Evolutionary conservation across 2,113 vertebrate genomes (phyloP).

Genomic region (Uria lomvia): DNA sequence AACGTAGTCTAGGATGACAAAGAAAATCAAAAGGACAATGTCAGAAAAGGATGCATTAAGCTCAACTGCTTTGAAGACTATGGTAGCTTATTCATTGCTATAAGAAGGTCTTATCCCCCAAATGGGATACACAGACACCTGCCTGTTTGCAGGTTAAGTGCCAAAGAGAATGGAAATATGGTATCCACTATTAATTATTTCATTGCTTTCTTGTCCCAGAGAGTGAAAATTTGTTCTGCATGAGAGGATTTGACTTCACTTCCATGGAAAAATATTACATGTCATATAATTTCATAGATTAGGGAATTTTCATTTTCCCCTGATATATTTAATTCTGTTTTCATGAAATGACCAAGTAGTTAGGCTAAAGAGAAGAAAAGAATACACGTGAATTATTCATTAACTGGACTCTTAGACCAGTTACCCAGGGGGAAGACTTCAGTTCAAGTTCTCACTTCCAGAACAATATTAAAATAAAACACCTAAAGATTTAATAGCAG

Average conservation of each 20-base stretch:
- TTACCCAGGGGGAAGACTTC: neutral
- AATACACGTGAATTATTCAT: neutral
- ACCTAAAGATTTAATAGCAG: neutral
- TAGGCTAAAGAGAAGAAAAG: neutral
- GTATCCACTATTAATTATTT: neutral
- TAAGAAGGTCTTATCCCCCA: neutral
- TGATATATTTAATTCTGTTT: neutral
- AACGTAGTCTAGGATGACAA: neutral
- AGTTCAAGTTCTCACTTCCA: neutral
- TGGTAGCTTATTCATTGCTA: neutral
- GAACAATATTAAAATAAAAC: neutral
- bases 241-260: neutral
- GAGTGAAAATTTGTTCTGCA: neutral
- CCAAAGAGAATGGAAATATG: neutral
- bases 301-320: neutral
- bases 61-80: neutral
- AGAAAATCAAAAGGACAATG: neutral
- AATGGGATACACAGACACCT: neutral
- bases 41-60: neutral
- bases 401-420: neutral
- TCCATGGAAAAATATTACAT: neutral
- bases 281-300: neutral
- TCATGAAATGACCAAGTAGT: neutral
- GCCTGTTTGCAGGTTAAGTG: neutral
- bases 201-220: neutral